These are phyloP conservation scores for Prinia subflava DNA, from an alignment of 2,113 vertebrate genomes.

Conservation along the genomic window DNA sequence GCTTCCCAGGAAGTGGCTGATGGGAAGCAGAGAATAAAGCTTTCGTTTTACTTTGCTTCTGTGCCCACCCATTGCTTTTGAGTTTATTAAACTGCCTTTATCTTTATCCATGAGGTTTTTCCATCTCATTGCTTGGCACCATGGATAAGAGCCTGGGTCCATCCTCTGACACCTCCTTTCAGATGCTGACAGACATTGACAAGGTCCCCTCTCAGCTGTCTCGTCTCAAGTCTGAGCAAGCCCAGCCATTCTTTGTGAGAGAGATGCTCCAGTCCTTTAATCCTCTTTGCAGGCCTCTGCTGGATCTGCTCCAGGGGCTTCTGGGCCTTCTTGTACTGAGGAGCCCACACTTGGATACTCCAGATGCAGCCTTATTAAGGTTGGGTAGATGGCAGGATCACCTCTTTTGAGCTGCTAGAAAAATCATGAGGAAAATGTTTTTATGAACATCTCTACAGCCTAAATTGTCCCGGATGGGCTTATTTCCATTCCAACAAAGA, in stretches of 20 bases:
- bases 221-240: not conserved
- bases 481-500: not conserved
- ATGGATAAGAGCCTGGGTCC: not conserved
- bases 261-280: not conserved
- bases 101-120: not conserved
- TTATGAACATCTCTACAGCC: not conserved
- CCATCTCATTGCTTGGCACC: not conserved
- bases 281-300: not conserved
- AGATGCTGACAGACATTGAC: not conserved
- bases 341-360: not conserved
- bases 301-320: not conserved
- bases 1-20: not conserved
- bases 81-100: not conserved
- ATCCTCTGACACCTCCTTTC: not conserved
- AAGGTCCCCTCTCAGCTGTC: not conserved
- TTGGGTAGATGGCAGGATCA: not conserved
- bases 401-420: not conserved
- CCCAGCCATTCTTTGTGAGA: not conserved
- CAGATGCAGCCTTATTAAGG: not conserved
- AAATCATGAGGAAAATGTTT: not conserved
- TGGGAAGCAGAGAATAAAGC: not conserved
- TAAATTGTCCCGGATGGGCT: not conserved
- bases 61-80: not conserved
- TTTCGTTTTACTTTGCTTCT: not conserved
- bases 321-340: not conserved